Conservation (phyloP, 2,113 vertebrate genomes). For the Erythrolamprus reginae region DNA sequence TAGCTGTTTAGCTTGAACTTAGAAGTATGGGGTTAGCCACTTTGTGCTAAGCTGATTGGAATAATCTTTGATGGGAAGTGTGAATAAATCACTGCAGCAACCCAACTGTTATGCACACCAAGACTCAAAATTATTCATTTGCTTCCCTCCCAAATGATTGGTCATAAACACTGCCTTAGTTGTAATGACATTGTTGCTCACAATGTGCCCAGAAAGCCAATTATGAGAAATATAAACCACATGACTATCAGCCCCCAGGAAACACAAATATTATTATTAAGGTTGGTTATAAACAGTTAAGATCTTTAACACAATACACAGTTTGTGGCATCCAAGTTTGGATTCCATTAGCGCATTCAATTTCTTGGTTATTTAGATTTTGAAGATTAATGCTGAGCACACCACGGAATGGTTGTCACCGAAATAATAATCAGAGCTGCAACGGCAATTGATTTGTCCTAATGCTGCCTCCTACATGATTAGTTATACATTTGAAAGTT, state of each 20-base stretch:
- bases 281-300: background rate
- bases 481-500: background rate
- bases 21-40: background rate
- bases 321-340: background rate
- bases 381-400: background rate
- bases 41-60: background rate
- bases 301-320: background rate
- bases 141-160: background rate
- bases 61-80: background rate
- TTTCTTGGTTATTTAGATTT: slow-evolving; percentile 14
- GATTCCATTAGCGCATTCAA: background rate
- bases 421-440: background rate
- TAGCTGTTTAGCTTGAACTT: background rate
- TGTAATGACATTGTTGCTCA: background rate
- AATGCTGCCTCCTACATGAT: background rate
- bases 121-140: background rate
- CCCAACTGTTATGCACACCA: background rate
- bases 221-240: slow-evolving; percentile 13
- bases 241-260: background rate
- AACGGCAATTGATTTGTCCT: background rate
- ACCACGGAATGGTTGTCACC: slow-evolving; percentile 8
- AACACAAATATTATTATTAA: slow-evolving; percentile 26
- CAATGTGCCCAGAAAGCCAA: slow-evolving; percentile 5
- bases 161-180: background rate
- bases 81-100: background rate